A percentile compares a stretch with the other conserved stretches of the same genome.
Evolutionary conservation across 1,140 invertebrate genomes (phyloP).

Genomic region (Venturia canescens): DNA sequence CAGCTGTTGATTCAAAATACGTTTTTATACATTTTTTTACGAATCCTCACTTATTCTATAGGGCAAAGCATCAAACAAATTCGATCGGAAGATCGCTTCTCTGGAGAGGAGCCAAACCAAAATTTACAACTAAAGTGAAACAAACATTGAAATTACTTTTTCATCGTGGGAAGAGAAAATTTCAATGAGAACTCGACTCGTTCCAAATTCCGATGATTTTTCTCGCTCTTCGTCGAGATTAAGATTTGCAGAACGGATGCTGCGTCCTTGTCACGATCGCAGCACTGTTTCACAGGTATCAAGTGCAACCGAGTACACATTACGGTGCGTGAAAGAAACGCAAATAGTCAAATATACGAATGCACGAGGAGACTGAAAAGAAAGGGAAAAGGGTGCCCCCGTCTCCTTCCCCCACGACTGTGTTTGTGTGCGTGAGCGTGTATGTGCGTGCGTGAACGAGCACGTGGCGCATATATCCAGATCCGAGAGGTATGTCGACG

Average conservation of each 20-base stretch:
- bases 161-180: background rate
- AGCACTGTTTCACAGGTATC: conserved; percentile 37
- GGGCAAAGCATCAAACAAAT: too few species aligned
- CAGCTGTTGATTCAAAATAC: too few species aligned
- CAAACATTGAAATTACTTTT: too few species aligned
- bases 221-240: background rate
- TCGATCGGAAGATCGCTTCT: too few species aligned
- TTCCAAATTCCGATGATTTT: background rate
- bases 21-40: too few species aligned
- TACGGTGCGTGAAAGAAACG: conserved; percentile 42
- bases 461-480: conserved; percentile 63
- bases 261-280: background rate
- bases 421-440: conserved; percentile 34
- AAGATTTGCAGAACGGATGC: background rate
- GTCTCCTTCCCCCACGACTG: too few species aligned
- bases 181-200: background rate
- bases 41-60: too few species aligned
- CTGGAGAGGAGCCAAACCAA: too few species aligned
- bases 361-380: background rate
- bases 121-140: too few species aligned
- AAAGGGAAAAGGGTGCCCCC: background rate
- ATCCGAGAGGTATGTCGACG: conserved; percentile 44
- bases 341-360: conserved; percentile 48
- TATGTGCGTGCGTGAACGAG: conserved; percentile 46
- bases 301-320: conserved; percentile 50